Conservation (phyloP, 2,888 invertebrate genomes). For the Apoderus coryli region DNA sequence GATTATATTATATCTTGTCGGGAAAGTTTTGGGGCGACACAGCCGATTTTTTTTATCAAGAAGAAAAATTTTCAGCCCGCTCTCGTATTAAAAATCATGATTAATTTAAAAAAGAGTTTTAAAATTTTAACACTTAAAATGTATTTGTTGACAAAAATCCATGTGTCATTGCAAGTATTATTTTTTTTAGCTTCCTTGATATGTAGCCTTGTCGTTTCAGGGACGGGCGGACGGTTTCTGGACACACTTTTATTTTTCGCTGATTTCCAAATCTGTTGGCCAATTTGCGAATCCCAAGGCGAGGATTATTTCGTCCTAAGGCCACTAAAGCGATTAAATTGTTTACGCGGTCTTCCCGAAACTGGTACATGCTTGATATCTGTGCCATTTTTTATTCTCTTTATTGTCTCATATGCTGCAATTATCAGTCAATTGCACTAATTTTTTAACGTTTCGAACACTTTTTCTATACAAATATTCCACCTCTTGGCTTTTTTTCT, state of each 20-base stretch:
- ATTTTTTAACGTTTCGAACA: not conserved
- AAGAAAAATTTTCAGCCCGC: no score
- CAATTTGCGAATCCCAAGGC: not conserved
- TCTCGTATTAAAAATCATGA: no score
- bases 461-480: conserved; percentile 2
- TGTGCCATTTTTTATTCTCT: conserved; percentile 3
- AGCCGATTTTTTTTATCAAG: no score
- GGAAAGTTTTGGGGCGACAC: no score
- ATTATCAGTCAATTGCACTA: conserved; percentile 1
- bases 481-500: conserved; percentile 1
- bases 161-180: no score
- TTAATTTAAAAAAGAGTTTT: no score
- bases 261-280: conserved; percentile 2
- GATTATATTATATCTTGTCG: no score
- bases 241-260: conserved; percentile 1
- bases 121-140: no score
- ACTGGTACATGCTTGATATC: conserved; percentile 1
- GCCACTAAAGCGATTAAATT: conserved; percentile 1
- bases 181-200: conserved; percentile 3
- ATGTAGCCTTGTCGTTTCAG: conserved; percentile 2
- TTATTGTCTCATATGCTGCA: conserved; percentile 3
- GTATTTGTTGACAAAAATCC: no score
- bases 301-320: not conserved
- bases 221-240: not conserved
- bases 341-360: conserved; percentile 3